Base-by-base conservation (phyloP, 2,888 invertebrate species). In the Phortica magna region DNA sequence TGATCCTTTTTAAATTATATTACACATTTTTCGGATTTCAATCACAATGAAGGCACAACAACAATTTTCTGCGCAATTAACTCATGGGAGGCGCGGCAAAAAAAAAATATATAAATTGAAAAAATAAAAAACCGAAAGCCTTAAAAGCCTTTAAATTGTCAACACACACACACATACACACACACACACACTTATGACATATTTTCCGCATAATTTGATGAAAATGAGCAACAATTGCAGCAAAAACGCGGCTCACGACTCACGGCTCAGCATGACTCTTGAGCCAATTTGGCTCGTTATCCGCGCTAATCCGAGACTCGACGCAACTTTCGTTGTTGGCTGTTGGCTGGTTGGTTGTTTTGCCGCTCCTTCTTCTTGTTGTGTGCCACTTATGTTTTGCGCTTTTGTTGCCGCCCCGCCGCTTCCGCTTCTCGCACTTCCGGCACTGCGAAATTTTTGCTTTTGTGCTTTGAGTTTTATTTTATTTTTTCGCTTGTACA, bases 191-290 rank as follows among this genome's bases (percentile, higher is more conserved):
- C 70, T 19, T 19, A 78, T 77, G 77, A 81, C 85, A 87, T 88
- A 85, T 88, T 85, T 85, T 88, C 87, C 88, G 82, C 84, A 77
- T 83, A 82, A 85, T 88, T 85, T 87, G 68, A 65, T 53, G 79
- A 74, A 67, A 55, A 61, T 78, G 74, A 77, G 75, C 80, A 82
- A 79, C 78, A 88, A 87, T 85, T 85, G 78, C 82, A 65, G 39
- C 67, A n/a, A 39, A 82, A 87, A 80, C 81, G 84, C 9, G 68
- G 42, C 17, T 2, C 2, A 65, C 31, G n/a, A n/a, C n/a, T n/a
- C 81, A 83, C 9, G 68, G 42, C 17, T 2, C 2, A 65, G 19
- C 57, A 31, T 19, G 57, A 3, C 43, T 65, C 22, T 48, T 48
- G 31, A 31, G 31, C 5, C 31, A 31, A 31, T 31, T 31, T 31